Evolutionary conservation across 2,888 invertebrate species (phyloP).

Genomic region (Agrochola lota): DNA sequence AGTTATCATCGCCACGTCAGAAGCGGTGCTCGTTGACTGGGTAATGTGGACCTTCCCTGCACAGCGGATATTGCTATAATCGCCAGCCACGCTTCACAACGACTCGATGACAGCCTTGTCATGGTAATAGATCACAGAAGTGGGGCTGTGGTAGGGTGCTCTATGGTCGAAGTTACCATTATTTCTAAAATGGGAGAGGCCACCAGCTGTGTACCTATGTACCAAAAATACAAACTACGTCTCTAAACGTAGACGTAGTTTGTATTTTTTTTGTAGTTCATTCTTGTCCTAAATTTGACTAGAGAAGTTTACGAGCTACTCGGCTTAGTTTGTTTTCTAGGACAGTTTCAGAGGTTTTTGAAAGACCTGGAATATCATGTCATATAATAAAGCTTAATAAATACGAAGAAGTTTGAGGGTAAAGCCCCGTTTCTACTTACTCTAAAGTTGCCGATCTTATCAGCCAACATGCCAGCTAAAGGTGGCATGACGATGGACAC

Average conservation of each 20-base stretch:
- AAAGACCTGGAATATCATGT: neutral
- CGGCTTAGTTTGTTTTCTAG: neutral
- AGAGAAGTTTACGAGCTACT: neutral
- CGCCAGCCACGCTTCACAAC: conserved; percentile 17
- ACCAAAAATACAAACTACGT: no score
- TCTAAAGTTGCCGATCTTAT: conserved; percentile 95
- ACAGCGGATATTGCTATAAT: conserved; percentile 28
- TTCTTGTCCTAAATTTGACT: no score
- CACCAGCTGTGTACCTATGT: neutral
- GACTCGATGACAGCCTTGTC: conserved; percentile 16
- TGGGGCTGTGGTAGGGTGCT: neutral
- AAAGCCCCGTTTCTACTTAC: conserved; percentile 79
- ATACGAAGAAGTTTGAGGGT: neutral
- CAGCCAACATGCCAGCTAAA: conserved; percentile 93
- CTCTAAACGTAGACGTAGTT: no score
- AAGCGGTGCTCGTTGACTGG: conserved; percentile 3
- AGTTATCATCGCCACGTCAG: conserved; percentile 27
- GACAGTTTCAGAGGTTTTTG: neutral
- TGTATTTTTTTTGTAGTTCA: no score
- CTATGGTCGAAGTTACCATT: neutral
- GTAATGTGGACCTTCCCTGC: conserved; percentile 17
- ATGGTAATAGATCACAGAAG: conserved; percentile 12
- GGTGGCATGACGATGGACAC: conserved; percentile 95
- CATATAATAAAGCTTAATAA: neutral
- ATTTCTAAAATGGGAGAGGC: neutral